Conservation (phyloP, 2,113 vertebrate genomes). For the Rhinopithecus roxellana region DNA sequence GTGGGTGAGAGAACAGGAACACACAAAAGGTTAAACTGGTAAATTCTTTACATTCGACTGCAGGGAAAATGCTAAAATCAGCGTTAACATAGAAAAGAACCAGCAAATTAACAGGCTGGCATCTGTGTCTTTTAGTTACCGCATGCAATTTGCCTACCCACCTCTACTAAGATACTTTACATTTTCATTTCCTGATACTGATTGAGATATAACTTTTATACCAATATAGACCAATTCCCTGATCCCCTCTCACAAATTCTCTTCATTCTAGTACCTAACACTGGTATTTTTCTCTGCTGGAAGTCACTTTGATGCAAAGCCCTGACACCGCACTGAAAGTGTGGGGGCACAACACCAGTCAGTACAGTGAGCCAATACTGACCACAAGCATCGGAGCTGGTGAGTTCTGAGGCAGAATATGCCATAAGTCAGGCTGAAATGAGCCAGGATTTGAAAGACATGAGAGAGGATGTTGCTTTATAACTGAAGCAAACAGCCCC, state of each 20-base stretch:
- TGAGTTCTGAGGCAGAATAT: not conserved
- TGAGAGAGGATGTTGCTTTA: not conserved
- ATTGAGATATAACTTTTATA: not conserved
- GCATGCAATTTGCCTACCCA: not conserved
- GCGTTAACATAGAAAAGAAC: not conserved
- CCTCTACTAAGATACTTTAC: not conserved
- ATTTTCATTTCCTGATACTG: fast-evolving
- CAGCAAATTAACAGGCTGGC: not conserved
- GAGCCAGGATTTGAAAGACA: not conserved
- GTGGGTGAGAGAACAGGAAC: not conserved
- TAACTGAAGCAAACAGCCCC: not conserved
- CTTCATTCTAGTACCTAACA: not conserved
- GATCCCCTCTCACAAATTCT: not conserved
- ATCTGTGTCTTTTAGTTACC: not conserved
- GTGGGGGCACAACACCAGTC: not conserved
- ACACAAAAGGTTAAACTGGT: not conserved
- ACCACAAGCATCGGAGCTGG: fast-evolving
- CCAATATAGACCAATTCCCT: fast-evolving
- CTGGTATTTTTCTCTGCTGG: not conserved
- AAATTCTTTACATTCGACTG: not conserved
- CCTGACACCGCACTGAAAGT: no score
- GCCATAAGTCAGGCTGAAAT: fast-evolving
- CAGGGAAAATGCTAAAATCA: not conserved
- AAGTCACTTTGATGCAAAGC: not conserved
- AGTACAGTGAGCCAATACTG: not conserved